Evolutionary conservation across 2,797 vertebrate genomes (phyloP), one percentile per base, ranked within the genome.

Genomic region (Acestrorhynchus altus): DNA sequence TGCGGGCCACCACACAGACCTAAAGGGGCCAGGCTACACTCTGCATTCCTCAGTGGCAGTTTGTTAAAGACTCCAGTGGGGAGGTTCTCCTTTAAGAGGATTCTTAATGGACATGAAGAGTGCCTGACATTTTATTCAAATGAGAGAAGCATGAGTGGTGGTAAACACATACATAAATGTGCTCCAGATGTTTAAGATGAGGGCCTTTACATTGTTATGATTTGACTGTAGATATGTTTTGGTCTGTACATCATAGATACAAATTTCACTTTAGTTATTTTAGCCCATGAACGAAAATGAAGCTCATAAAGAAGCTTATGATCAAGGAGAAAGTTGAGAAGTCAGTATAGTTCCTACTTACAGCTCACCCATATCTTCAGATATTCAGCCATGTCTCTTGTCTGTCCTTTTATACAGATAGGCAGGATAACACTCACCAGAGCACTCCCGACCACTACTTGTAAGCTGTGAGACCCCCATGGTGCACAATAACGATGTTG

Each of bases 1-100:
- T 12, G 31, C 10, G 35, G 42, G 24, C 3, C 35, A n/a, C n/a
- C n/a, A n/a, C 22, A 59, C 26, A 22, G 52, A 20, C 20, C 44
- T 42, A n/a, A 47, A 59, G 51, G 46, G 35, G 20, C 31, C 47
- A 39, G 42, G 44, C 35, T 77, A n/a, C 59, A n/a, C 11, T 26
- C 61, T 72, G 67, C 75, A 81, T 83, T 83, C 82, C 72, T 75
- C 5, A 74, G 35, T 56, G 77, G 57, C 63, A 57, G 44, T 26
- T 60, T 69, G 42, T 46, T 77, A 72, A 49, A 6, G 26, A 70
- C 65, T 52, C 66, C 76, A 11, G 51, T 69, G 7, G 52, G 66
- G 51, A 28, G 69, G 24, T 71, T 60, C 40, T 49, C 51, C 31
- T 66, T n/a, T 42, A 0, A 40, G 31, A 81, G 16, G 8, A 12